phyloP scores from a whole-genome alignment of 1,140 invertebrate genomes.

The Coptotermes formosanus region DNA sequence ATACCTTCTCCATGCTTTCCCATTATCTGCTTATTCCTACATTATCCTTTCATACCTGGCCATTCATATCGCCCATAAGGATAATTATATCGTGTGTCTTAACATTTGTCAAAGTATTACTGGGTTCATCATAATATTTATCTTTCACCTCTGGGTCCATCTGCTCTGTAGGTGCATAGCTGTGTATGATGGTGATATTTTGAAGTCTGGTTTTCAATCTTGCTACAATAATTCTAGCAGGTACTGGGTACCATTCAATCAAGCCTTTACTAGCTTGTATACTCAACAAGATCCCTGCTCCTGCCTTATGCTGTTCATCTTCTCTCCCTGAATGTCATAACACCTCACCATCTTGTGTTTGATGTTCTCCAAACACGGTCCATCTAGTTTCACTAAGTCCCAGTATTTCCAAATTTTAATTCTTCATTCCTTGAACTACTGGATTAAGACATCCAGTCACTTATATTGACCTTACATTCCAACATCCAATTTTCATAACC shows the following conservation, averaged over 20 bases:
- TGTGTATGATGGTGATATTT: not conserved
- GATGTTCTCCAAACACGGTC: no score
- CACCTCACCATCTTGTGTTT: no score
- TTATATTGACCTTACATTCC: no score
- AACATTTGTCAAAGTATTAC: not conserved
- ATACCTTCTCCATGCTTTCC: not conserved
- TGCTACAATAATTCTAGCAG: not conserved
- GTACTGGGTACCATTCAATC: not conserved
- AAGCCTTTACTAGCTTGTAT: not conserved
- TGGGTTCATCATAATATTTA: not conserved
- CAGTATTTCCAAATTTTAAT: no score
- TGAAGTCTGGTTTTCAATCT: not conserved
- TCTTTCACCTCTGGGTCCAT: not conserved
- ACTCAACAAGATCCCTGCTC: not conserved
- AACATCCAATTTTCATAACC: no score
- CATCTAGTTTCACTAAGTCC: no score
- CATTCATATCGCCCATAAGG: not conserved
- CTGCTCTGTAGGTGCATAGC: not conserved
- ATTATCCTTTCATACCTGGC: not conserved
- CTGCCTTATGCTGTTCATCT: not conserved
- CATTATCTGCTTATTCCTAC: not conserved
- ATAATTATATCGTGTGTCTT: not conserved
- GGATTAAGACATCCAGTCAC: no score
- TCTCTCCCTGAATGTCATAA: no score
- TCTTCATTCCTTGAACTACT: no score